Percentiles rank a stretch among this genome's conserved stretches.
phyloP scores from a whole-genome alignment of 2,797 vertebrate species.

The Pseudochromis fuscus region DNA sequence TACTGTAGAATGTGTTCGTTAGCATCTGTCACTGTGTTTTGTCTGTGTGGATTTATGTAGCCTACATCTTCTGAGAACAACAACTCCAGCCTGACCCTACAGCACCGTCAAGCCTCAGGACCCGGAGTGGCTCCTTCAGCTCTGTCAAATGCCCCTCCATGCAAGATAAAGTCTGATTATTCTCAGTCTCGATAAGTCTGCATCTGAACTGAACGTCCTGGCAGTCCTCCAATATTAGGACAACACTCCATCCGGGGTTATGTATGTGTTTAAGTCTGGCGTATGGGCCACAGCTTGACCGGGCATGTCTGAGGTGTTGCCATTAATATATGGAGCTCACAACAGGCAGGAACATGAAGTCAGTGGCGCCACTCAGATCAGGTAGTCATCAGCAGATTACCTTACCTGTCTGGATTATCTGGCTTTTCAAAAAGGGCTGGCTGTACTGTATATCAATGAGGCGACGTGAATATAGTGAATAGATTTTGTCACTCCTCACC shows the following conservation, averaged over 20 bases:
- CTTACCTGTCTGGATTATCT: background rate
- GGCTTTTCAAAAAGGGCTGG: background rate
- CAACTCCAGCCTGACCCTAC: background rate
- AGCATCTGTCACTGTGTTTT: conserved; percentile 2
- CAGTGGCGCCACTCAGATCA: background rate
- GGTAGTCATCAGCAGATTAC: background rate
- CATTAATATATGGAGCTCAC: conserved; percentile 20
- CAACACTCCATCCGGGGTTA: background rate
- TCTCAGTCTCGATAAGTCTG: conserved; percentile 33
- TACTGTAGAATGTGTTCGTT: conserved; percentile 27
- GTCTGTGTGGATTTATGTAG: conserved; percentile 1
- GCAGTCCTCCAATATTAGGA: background rate
- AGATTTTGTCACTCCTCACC: background rate
- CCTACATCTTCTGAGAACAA: background rate
- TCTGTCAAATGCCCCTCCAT: background rate
- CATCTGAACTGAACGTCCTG: background rate
- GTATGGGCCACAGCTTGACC: conserved; percentile 13
- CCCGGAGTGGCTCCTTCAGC: background rate
- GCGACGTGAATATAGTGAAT: background rate
- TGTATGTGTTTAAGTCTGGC: background rate
- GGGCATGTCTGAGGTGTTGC: conserved; percentile 25
- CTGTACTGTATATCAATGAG: background rate
- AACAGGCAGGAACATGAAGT: conserved; percentile 9
- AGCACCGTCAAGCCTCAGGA: background rate
- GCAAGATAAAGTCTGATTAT: background rate